Base-by-base conservation (phyloP, 2,113 vertebrate species). In the Strix uralensis region DNA sequence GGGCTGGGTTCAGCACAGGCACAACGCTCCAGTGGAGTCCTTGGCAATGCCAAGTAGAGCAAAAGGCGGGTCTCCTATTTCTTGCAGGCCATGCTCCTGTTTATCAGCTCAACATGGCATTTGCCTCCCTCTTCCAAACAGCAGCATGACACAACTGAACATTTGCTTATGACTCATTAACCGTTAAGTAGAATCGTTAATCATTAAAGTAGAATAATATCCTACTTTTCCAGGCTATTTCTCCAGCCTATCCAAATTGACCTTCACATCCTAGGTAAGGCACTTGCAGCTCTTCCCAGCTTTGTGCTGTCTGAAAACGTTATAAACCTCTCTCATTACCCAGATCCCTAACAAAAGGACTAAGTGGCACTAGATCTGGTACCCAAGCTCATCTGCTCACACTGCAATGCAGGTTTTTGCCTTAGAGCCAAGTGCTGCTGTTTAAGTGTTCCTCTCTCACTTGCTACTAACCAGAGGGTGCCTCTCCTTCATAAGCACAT, bases 21-120 rank as follows among this genome's bases (percentile, higher is more conserved):
- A 42, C 69, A 0, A 2, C 0, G 2, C 55, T 63, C 74, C 88
- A 77, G 36, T 2, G 0, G 70, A 84, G 16, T 20, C 82, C 72
- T 44, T 0, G 0, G 54, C 0, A 0, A 57, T 13, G 63, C 86
- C 91, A 83, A 86, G 86, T 42, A 54, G n/a, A 66, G 83, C 63
- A 85, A 84, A 81, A 84, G 63, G 9, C 7, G 0, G 10, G 13
- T 58, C 86, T 86, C 72, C 15, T 22, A 9, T 54, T 62, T 88
- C 75, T 54, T 67, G 44, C 46, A 81, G 72, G 51, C 40, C 57
- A n/a, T 30, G 26, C 36, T 88, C 15, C 82, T 51, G 21, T 44
- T 77, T 47, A 77, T 70, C 55, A 57, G 34, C 61, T 67, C 52
- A n/a, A 32, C 0, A 0, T 17, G 61, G n/a, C 44, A 90, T 69